Evolutionary conservation across 1,140 invertebrate species (phyloP), one percentile per base, ranked within the genome.

Genomic region (Drosophila mayri): DNA sequence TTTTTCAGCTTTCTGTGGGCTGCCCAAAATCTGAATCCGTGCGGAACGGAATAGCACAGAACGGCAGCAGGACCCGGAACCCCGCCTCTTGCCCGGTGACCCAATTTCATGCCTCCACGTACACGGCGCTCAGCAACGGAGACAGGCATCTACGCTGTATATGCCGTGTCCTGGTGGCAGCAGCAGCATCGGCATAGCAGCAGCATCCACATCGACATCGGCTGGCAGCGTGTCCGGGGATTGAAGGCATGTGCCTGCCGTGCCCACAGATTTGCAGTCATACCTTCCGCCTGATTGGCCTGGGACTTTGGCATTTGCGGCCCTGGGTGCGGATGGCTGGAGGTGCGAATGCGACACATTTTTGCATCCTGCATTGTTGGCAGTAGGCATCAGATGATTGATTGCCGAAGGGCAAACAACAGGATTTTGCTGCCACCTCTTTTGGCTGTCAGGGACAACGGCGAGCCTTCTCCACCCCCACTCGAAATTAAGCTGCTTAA

Each of bases 191-290:
- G 28, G 18, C 22, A 30, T 30, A 32, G 25, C 40, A n/a, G 6
- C n/a, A 28, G 10, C 65, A 38, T 32, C 12, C 14, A 18, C 59
- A 55, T 20, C 47, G 22, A 28, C 63, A 65, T 35, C 25, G 47
- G 62, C 25, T 30, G 55, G 37, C 64, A 50, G 75, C 59, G 68
- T 59, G 76, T 63, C 67, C 47, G 62, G 77, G 52, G 58, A 78
- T 84, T 88, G 79, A 78, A 87, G 84, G 85, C 76, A 87, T 88
- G 87, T 74, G 38, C 30, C 35, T n/a, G 43, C 44, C 46, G 22
- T 67, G 68, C 73, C 84, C 76, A 66, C 84, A 88, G 84, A 88
- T 88, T 84, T 81, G 68, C 68, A 84, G 65, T 83, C 84, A 88
- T 67, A 84, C 68, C 84, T 78, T 81, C 47, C 68, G 84, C 84